phyloP scores from a whole-genome alignment of 2,113 vertebrate genomes.

The Glaucomys volans region DNA sequence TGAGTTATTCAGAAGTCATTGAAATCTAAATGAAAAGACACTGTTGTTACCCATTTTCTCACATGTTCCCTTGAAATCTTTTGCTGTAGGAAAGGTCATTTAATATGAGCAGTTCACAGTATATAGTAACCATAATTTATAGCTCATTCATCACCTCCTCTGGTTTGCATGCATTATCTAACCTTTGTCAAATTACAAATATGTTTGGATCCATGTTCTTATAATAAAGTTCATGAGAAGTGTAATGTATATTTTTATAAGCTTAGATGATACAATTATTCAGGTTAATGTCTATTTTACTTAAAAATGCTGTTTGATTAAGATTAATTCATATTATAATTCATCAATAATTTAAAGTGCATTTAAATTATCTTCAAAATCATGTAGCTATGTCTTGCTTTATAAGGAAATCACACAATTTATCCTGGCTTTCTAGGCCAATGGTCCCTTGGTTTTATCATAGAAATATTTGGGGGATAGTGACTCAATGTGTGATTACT shows the following conservation, averaged over 20 bases:
- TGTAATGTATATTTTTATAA: not conserved
- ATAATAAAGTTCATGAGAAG: not conserved
- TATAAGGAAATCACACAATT: not conserved
- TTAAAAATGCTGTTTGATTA: not conserved
- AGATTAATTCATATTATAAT: constrained; percentile 30
- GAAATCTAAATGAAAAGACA: not conserved
- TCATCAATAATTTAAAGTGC: not conserved
- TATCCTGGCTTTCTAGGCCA: not conserved
- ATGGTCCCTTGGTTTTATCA: not conserved
- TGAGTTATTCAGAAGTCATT: not conserved
- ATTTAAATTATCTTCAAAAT: constrained; percentile 21
- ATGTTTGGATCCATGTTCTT: not conserved
- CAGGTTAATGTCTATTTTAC: not conserved
- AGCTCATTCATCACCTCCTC: not conserved
- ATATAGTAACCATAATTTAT: not conserved
- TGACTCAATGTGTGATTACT: not conserved
- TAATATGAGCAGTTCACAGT: not conserved
- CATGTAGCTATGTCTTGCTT: not conserved
- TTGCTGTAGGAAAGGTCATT: not conserved
- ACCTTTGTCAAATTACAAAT: not conserved
- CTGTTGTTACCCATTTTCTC: not conserved
- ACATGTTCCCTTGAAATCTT: not conserved
- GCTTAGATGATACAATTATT: not conserved
- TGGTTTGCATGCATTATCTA: not conserved
- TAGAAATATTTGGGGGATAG: not conserved